Percentiles rank a stretch among this genome's conserved stretches.
Evolutionary conservation across 2,888 invertebrate genomes (phyloP).

Genomic region (Tenthredo distinguenda): DNA sequence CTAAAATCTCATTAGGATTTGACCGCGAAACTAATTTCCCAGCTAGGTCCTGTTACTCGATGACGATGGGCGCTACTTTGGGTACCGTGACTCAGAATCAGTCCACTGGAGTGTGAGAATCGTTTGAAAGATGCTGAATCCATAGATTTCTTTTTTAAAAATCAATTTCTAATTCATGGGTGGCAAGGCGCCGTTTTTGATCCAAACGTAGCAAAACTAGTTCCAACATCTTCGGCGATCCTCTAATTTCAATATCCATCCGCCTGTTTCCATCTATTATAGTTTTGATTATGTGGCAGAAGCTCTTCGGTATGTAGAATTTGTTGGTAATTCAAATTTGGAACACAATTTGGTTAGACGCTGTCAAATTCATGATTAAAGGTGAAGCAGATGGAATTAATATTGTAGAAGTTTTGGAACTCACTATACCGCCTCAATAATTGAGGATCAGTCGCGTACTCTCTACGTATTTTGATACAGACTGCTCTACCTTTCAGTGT

Average conservation of each 20-base stretch:
- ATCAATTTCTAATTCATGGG: neutral
- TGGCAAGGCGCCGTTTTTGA: neutral
- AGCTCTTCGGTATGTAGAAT: neutral
- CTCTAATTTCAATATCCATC: neutral
- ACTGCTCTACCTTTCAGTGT: neutral
- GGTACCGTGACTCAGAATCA: neutral
- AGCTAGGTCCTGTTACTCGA: neutral
- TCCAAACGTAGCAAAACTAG: neutral
- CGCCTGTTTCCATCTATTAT: neutral
- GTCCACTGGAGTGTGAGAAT: neutral
- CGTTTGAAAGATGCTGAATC: neutral
- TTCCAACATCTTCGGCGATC: neutral
- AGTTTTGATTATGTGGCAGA: neutral
- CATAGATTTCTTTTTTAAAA: neutral
- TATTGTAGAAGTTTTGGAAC: neutral
- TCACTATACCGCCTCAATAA: neutral
- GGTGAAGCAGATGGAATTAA: neutral
- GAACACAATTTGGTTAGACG: neutral
- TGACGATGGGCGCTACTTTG: neutral
- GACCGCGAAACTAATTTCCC: neutral
- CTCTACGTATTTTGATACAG: neutral
- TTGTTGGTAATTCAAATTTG: conserved; percentile 17
- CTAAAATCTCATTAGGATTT: conserved; percentile 25
- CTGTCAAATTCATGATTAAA: conserved; percentile 9
- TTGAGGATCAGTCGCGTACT: neutral